These are phyloP conservation scores for Cyclophora punctaria DNA, from an alignment of 2,888 invertebrate species.

Conservation along the genomic window DNA sequence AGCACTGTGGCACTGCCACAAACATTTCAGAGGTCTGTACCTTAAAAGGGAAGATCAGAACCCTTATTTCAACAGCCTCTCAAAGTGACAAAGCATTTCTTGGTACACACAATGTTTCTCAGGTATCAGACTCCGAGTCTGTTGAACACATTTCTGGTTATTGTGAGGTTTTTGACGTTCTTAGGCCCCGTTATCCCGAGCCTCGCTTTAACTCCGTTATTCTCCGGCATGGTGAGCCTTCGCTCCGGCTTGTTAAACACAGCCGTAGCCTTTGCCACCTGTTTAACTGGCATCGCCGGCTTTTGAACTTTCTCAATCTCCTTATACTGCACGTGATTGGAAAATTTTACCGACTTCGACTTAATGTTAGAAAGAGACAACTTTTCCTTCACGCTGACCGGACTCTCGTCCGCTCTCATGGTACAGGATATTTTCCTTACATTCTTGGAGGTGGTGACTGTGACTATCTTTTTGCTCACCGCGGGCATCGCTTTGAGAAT, in stretches of 20 bases:
- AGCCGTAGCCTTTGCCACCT: conserved; percentile 22
- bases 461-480: conserved; percentile 38
- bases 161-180: conserved; percentile 44
- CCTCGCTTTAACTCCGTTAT: conserved; percentile 42
- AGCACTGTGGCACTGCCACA: too few relatives aligned
- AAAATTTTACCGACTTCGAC: conserved; percentile 66
- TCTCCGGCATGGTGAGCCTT: conserved; percentile 55
- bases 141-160: conserved; percentile 57
- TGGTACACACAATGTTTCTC: conserved; percentile 7
- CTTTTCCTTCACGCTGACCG: conserved; percentile 58
- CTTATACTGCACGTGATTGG: conserved; percentile 59
- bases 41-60: too few relatives aligned
- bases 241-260: conserved; percentile 66
- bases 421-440: conserved; percentile 53
- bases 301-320: conserved; percentile 46
- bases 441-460: conserved; percentile 47
- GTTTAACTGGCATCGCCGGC: conserved; percentile 15
- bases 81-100: conserved; percentile 9
- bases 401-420: conserved; percentile 65
- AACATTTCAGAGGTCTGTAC: too few relatives aligned
- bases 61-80: background rate
- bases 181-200: conserved; percentile 51
- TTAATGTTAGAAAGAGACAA: conserved; percentile 40
- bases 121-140: conserved; percentile 49
- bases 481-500: conserved; percentile 46